Base-by-base conservation (phyloP, 2,113 vertebrate genomes). In the Patagioenas fasciata region DNA sequence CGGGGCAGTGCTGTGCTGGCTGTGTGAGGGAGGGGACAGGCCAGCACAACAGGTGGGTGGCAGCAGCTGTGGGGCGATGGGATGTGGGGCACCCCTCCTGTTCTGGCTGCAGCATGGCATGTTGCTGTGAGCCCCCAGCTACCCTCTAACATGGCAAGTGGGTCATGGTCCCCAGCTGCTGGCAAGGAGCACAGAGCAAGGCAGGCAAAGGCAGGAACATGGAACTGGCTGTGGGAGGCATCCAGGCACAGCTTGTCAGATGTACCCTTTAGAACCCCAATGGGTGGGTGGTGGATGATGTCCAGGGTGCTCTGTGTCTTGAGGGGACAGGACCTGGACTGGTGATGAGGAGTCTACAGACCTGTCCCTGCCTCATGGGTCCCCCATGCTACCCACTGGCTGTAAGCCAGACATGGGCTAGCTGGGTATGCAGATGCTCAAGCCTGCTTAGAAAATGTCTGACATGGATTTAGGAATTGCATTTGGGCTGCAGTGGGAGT, bases 61-160 rank as follows among this genome's bases (percentile, higher is more conserved):
- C 54, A 77, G 65, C 47, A 74, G 50, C 40, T 26, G 11, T n/a
- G 29, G 29, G 16, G 48, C 56, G 38, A 61, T 20, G 50, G n/a
- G 61, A 40, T 1, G 2, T 1, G 1, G 53, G 47, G 13, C 18
- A 28, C 8, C 20, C n/a, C 25, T 83, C 34, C 31, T 1, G 4
- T 29, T 21, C n/a, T 71, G 40, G 26, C 71, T 73, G 65, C 34
- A 42, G 70, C 10, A 15, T 15, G 40, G 40, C 4, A 0, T 17
- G n/a, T 32, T 32, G 36, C 13, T 80, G 67, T 40, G 31, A 34
- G n/a, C 6, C 6, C 42, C 31, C 38, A 21, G 29, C 24, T 40
- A 20, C 31, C 8, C 16, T 62, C 47, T 60, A 29, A 23, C 16
- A 3, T 1, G 11, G n/a, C 48, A 48, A 82, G 61, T 3, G 2